These are phyloP conservation scores for Paragorgia papillata DNA, from an alignment of 92 coral and sea anemone genomes.

Conservation along the genomic window DNA sequence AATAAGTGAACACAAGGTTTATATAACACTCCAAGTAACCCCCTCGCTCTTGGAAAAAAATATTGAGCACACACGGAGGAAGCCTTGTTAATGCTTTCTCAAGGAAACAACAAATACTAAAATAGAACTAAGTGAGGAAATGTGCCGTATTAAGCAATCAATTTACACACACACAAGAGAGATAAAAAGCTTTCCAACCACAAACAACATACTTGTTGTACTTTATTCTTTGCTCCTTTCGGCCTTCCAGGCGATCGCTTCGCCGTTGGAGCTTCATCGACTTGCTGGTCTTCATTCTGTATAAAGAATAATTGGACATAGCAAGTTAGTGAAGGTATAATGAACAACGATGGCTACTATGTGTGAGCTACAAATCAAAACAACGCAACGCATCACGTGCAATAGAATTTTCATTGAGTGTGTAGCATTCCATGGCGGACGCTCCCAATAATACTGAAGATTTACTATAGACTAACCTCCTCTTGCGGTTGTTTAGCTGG, in stretches of 20 bases:
- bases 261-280: slow-evolving; percentile 72
- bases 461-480: slow-evolving; percentile 63
- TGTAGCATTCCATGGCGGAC: slow-evolving; percentile 25
- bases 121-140: neutral
- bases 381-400: neutral
- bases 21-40: neutral
- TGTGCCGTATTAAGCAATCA: neutral
- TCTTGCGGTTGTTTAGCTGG: slow-evolving; percentile 71
- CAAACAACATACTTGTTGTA: slow-evolving; percentile 70
- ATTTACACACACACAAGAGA: neutral
- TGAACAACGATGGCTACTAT: neutral
- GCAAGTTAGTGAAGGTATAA: neutral
- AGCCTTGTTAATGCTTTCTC: neutral
- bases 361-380: neutral
- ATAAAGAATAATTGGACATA: slow-evolving; percentile 19
- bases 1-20: too few species aligned
- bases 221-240: slow-evolving; percentile 91
- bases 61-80: neutral
- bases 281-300: slow-evolving; percentile 59
- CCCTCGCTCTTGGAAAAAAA: neutral
- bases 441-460: slow-evolving; percentile 26
- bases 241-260: slow-evolving; percentile 92
- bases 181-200: neutral
- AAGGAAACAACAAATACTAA: too few species aligned
- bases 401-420: slow-evolving; percentile 13